These are phyloP conservation scores for Anas capensis DNA, from an alignment of 2,797 vertebrate genomes.

Conservation along the genomic window DNA sequence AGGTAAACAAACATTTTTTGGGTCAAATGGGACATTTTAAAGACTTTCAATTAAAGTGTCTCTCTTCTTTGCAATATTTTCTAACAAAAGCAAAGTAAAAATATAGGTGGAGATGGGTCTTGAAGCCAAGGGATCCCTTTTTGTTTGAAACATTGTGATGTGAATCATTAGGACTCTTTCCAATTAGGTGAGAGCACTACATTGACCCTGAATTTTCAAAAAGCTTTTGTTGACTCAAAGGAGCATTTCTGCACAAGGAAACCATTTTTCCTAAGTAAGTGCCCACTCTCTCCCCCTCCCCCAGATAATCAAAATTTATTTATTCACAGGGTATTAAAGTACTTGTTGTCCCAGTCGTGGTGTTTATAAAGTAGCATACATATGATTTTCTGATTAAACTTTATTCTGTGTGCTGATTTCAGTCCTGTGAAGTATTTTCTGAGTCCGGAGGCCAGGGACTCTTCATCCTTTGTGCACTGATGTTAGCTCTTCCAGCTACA, in stretches of 20 bases:
- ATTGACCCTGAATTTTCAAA: not conserved
- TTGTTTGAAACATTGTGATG: not conserved
- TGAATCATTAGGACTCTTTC: not conserved
- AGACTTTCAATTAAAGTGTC: not conserved
- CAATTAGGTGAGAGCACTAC: not conserved
- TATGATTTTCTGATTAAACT: not conserved
- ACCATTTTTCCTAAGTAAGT: not conserved
- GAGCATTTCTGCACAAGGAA: not conserved
- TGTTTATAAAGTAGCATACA: not conserved
- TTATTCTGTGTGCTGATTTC: not conserved
- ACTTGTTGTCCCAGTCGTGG: rapidly evolving
- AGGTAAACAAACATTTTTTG: not conserved
- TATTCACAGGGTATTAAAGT: not conserved
- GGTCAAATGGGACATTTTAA: not conserved
- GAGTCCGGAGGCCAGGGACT: not conserved
- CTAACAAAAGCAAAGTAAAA: not conserved
- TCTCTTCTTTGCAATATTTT: not conserved
- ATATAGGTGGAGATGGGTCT: not conserved
- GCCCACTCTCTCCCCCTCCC: rapidly evolving
- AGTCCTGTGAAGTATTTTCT: not conserved
- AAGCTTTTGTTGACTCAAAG: not conserved
- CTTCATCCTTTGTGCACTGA: not conserved
- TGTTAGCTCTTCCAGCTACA: not conserved
- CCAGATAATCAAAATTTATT: not conserved
- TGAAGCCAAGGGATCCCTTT: not conserved